Base-by-base conservation (phyloP, 2,113 vertebrate genomes). In the Sakesphorus luctuosus region DNA sequence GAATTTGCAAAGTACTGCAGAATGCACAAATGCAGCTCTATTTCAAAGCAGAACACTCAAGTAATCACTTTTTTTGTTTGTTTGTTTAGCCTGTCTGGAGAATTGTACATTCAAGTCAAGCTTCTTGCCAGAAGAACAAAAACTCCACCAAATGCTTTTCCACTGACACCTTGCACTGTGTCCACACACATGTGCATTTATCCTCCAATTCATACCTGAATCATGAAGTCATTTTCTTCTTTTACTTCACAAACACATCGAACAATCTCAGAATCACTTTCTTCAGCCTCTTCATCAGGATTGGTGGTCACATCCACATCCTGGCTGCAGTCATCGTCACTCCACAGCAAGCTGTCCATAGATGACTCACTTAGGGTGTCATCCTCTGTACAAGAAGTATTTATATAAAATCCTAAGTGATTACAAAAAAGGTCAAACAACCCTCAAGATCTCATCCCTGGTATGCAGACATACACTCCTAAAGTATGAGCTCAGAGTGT, bases 201-300 rank as follows among this genome's bases (percentile, higher is more conserved):
- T 26, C 59, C 12, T 63, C 69, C 46, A 55, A 25, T 35, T 55
- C 84, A n/a, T 96, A 99, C 99, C 99, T 99, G 99, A 95, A 99
- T 99, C 99, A 99, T 99, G 96, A 99, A 99, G 97, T 99, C 99
- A 90, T 99, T 99, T 98, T 99, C 99, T 93, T 99, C 99, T 88
- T 99, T 98, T 79, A 99, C 98, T 97, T 99, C 99, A 89, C 99
- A 99, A 96, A 99, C 98, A 93, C 99, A 99, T 46, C 99, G 99
- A 86, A 99, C 99, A 59, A 99, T 98, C 91, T 99, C 99, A 73
- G 98, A 98, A 49, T 99, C 98, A 24, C 98, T 98, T 33, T 97
- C 98, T 53, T 98, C 97, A 28, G 97, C 96, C 11, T 98, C 98
- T 35, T 99, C 98, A 9, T 97, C 98, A 43, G 98, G 97, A 87